phyloP scores from a whole-genome alignment of 2,797 vertebrate genomes.

The Urosaurus nigricauda region DNA sequence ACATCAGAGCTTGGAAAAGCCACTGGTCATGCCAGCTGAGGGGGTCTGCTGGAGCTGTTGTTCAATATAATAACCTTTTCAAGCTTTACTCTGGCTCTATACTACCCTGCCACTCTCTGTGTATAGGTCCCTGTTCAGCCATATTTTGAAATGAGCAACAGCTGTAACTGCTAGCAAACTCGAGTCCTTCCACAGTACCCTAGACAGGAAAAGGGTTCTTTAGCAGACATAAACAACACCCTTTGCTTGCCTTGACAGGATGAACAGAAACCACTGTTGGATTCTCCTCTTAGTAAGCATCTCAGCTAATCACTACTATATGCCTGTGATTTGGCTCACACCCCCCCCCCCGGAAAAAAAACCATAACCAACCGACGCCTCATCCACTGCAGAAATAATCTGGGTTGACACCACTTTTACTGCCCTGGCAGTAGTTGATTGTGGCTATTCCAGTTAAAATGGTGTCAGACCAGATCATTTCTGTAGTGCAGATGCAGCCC shows the following conservation, averaged over 20 bases:
- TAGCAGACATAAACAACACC: background rate
- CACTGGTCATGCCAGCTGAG: background rate
- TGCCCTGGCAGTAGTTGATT: too few relatives aligned
- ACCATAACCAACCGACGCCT: too few relatives aligned
- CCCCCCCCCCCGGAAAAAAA: background rate
- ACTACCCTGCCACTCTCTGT: background rate
- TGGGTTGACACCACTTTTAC: too few relatives aligned
- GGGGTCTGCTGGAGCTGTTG: background rate
- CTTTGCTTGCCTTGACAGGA: too few relatives aligned
- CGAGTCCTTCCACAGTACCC: background rate
- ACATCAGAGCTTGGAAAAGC: too few relatives aligned
- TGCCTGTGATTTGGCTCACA: background rate
- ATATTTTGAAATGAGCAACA: background rate
- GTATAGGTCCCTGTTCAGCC: background rate
- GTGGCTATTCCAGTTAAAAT: too few relatives aligned
- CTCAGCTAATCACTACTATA: background rate
- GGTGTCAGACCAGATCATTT: too few relatives aligned
- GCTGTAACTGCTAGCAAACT: background rate
- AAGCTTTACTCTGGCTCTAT: background rate
- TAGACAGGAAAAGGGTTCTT: background rate
- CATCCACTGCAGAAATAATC: too few relatives aligned
- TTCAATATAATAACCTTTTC: background rate
- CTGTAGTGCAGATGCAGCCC: too few relatives aligned
- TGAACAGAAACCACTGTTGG: too few relatives aligned
- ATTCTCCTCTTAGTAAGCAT: background rate